A percentile compares a stretch with the other conserved stretches of the same genome.
Conservation (phyloP, 2,888 invertebrate species). For the Drosophila seclusa region DNA sequence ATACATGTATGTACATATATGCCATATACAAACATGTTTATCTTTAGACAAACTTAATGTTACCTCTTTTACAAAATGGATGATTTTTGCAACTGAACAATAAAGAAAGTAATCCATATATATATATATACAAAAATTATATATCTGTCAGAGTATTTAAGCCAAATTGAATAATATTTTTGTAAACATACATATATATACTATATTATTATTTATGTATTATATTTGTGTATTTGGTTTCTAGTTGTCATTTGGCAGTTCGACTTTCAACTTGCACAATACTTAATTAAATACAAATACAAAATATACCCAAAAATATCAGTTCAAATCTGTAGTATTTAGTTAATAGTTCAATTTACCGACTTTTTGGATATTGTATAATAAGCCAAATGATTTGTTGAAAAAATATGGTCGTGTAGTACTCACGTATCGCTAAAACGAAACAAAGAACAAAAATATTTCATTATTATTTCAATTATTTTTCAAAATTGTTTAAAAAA, state of each 20-base stretch:
- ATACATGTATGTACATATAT: neutral
- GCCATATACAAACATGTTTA: neutral
- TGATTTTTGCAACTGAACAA: neutral
- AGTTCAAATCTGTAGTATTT: conserved; percentile 36
- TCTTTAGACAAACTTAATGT: conserved; percentile 8
- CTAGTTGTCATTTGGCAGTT: neutral
- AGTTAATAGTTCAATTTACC: conserved; percentile 19
- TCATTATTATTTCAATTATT: conserved; percentile 5
- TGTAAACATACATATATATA: neutral
- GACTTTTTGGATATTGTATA: neutral
- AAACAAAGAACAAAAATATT: conserved; percentile 28
- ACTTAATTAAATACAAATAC: conserved; percentile 38
- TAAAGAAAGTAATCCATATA: neutral
- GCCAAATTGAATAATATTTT: neutral
- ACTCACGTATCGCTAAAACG: conserved; percentile 82
- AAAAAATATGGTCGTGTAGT: conserved; percentile 24
- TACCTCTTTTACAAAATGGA: neutral
- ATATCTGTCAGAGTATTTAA: neutral
- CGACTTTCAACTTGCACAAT: conserved; percentile 25
- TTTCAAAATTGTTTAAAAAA: neutral
- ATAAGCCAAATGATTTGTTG: conserved; percentile 14
- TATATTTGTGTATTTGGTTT: neutral
- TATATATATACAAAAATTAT: neutral
- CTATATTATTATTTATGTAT: neutral
- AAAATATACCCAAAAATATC: conserved; percentile 11